Evolutionary conservation across 2,113 vertebrate genomes (phyloP).

Genomic region (Phrynocephalus versicolor): DNA sequence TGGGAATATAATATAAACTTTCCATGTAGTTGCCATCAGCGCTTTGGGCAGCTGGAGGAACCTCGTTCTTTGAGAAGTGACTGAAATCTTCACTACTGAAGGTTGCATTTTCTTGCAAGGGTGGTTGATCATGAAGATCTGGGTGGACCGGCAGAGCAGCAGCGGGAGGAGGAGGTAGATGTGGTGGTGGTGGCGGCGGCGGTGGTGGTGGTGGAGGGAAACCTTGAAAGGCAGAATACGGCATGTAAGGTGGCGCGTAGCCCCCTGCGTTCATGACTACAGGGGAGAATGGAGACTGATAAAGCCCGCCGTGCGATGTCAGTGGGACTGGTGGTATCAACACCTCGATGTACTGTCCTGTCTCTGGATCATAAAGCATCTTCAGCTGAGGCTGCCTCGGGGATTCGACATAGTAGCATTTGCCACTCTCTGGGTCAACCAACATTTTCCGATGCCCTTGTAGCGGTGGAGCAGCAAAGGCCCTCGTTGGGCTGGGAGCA

Average conservation of each 20-base stretch:
- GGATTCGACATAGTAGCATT: conserved; percentile 90
- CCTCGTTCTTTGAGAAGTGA: conserved; percentile 73
- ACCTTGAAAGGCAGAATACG: conserved; percentile 72
- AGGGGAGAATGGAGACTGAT: conserved; percentile 80
- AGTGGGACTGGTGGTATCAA: conserved; percentile 84
- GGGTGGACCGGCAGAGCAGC: conserved; percentile 70
- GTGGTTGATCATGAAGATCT: conserved; percentile 69
- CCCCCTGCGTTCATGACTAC: conserved; percentile 65
- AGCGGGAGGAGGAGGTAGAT: rapidly evolving
- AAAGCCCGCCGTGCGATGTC: conserved; percentile 78
- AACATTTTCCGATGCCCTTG: conserved; percentile 82
- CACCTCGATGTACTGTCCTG: conserved; percentile 92
- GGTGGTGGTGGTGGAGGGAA: conserved; percentile 33
- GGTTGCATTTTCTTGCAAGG: conserved; percentile 63
- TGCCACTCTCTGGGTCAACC: conserved; percentile 90
- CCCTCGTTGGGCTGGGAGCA: conserved; percentile 12
- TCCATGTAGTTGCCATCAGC: conserved; percentile 86
- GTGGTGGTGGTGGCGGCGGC: conserved; percentile 50
- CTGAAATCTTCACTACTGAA: conserved; percentile 67
- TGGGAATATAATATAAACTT: conserved; percentile 89
- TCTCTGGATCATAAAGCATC: conserved; percentile 92
- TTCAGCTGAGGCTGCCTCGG: conserved; percentile 87
- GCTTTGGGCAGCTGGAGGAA: conserved; percentile 60
- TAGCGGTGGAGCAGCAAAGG: conserved; percentile 30
- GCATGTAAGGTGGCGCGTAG: conserved; percentile 80